Percentiles rank a stretch among this genome's conserved stretches.
Evolutionary conservation across 2,797 vertebrate species (phyloP).

Genomic region (Rachycentron canadum): DNA sequence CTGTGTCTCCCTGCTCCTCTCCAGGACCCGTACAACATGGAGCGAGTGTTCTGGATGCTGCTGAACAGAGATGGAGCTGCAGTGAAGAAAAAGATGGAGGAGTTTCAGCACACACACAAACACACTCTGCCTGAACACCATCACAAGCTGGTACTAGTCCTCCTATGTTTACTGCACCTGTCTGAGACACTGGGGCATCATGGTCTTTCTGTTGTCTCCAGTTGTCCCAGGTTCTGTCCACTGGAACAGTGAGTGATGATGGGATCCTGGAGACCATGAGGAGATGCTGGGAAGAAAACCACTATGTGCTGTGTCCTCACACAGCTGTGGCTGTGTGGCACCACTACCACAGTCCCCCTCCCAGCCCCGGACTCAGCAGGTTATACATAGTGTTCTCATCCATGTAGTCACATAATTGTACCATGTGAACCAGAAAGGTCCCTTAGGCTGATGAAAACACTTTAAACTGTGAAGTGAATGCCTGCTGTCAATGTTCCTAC

Average conservation of each 20-base stretch:
- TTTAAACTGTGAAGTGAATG: too few species aligned
- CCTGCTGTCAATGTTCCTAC: too few species aligned
- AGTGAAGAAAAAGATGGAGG: conserved; percentile 89
- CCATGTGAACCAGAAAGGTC: not conserved
- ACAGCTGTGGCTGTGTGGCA: conserved; percentile 90
- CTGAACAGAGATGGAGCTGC: conserved; percentile 78
- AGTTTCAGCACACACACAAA: conserved; percentile 84
- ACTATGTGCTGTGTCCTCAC: conserved; percentile 93
- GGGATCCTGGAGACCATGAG: conserved; percentile 87
- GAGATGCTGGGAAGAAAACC: conserved; percentile 93
- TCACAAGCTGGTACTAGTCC: conserved; percentile 75
- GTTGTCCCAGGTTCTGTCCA: conserved; percentile 82
- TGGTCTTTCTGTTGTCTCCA: conserved; percentile 53
- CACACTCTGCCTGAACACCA: conserved; percentile 83
- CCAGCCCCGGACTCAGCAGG: conserved; percentile 69
- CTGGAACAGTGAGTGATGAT: conserved; percentile 84
- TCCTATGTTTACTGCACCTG: not conserved
- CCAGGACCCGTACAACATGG: conserved; percentile 96
- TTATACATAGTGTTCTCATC: conserved; percentile 40
- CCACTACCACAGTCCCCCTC: conserved; percentile 87
- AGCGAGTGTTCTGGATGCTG: conserved; percentile 94
- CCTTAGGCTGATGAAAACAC: not conserved
- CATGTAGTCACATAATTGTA: not conserved
- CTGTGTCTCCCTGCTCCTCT: not conserved
- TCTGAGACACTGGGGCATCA: not conserved